Percentiles rank a stretch among this genome's conserved stretches.
Conservation (phyloP, 2,113 vertebrate genomes). For the Plecotus auritus region DNA sequence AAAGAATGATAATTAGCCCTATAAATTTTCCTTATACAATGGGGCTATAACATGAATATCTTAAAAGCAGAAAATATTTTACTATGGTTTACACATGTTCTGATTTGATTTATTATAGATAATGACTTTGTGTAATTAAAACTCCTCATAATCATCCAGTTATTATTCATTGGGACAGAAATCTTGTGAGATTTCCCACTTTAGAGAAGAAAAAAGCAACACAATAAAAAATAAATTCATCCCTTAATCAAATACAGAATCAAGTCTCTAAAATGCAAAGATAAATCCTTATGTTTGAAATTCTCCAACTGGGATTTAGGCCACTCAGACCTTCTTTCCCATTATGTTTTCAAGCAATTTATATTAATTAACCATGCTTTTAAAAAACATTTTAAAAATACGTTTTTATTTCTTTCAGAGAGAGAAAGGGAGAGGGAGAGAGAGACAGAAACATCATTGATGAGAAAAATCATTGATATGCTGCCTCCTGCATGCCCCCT, state of each 20-base stretch:
- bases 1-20: slow-evolving; percentile 16
- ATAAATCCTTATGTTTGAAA: slow-evolving; percentile 7
- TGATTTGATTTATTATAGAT: slow-evolving; percentile 35
- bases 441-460: too few relatives aligned
- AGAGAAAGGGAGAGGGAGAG: too few relatives aligned
- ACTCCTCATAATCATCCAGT: not conserved
- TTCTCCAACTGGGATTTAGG: not conserved
- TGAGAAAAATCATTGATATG: too few relatives aligned
- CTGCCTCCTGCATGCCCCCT: too few relatives aligned
- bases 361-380: not conserved
- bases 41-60: slow-evolving; percentile 3
- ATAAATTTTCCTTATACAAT: slow-evolving; percentile 42
- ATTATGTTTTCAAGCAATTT: not conserved
- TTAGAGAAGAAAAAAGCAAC: not conserved
- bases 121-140: slow-evolving; percentile 17
- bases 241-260: slow-evolving; percentile 54
- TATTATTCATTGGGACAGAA: not conserved
- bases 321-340: slow-evolving; percentile 36
- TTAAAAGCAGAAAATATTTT: slow-evolving; percentile 45
- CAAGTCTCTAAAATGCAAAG: not conserved
- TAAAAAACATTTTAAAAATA: not conserved
- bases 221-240: slow-evolving; percentile 22
- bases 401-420: too few relatives aligned
- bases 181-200: not conserved
- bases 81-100: slow-evolving; percentile 53